Percentiles rank a stretch among this genome's conserved stretches.
Conservation (phyloP, 92 coral and sea anemone genomes). For the Parazoanthus atlanticus region DNA sequence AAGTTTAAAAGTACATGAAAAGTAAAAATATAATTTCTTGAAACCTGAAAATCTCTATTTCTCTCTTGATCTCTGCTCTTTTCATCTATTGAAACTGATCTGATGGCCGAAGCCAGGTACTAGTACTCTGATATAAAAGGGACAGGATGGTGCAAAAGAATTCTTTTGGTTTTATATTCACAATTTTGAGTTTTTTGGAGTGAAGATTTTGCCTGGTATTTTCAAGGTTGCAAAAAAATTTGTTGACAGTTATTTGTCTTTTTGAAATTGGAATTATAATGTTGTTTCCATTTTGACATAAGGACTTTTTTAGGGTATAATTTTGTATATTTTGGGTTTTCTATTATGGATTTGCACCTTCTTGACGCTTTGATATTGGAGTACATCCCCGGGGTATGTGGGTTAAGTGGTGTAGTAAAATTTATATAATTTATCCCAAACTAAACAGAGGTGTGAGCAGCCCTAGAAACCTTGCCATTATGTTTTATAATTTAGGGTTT, state of each 20-base stretch:
- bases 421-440: not conserved
- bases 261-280: too few species aligned
- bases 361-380: not conserved
- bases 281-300: too few species aligned
- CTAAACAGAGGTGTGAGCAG: not conserved
- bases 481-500: conserved; percentile 7
- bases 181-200: not conserved
- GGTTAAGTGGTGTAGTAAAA: too few species aligned
- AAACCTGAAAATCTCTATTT: too few species aligned
- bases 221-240: too few species aligned
- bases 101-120: not conserved
- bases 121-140: not conserved
- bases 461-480: conserved; percentile 12
- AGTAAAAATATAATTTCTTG: too few species aligned
- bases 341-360: too few species aligned
- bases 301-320: too few species aligned
- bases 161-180: too few species aligned
- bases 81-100: not conserved
- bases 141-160: not conserved
- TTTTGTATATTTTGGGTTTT: too few species aligned
- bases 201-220: not conserved
- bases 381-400: not conserved
- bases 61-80: not conserved
- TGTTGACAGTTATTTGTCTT: too few species aligned
- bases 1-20: not conserved